Evolutionary conservation across 2,888 invertebrate species (phyloP), one percentile per base, ranked within the genome.

Genomic region (Automeris io): DNA sequence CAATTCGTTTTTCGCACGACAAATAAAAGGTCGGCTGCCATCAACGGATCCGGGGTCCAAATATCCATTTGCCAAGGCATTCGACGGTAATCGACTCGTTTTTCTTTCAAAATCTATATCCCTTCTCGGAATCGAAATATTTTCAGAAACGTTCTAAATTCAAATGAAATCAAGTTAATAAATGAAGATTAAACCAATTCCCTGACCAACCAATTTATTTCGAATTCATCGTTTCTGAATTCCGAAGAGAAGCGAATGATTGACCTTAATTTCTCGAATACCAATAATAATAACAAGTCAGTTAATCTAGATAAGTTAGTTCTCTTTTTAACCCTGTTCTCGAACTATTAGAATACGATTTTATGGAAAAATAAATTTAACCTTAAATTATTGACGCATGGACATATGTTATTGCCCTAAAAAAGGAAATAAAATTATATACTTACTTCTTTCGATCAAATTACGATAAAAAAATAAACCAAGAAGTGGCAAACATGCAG

Each of bases 61-160:
- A 52, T 51, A 51, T 48, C 52, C 51, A 54, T 52, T 54, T 48
- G 41, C 49, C 39, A 45, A 37, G 42, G 46, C 46, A 46, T 45
- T 41, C 43, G 29, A 41, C 48, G 50, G 52, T 54, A 52, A 54
- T 51, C 51, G 43, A 42, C 23, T 41, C 45, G 45, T 33, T 40
- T 39, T 40, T 35, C 40, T 25, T 22, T 18, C 29, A 36, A 33
- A 40, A 40, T 40, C 32, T 33, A 40, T 40, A 25, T 21, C 36
- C 32, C 11, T 21, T 29, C 19, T 21, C 25, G 40, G 19, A 39
- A 39, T 34, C 33, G 39, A 34, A 21, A 39, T 34, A 29, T 23
- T 29, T 16, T 33, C 34, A 39, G 34, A 26, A 39, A 34, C 29
- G 22, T 22, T 34, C 39, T 39, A 39, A 39, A 39, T 39, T 39